A percentile compares a stretch with the other conserved stretches of the same genome.
These are phyloP conservation scores for Sphecodes monilicornis DNA, from an alignment of 2,888 invertebrate genomes.

Conservation along the genomic window DNA sequence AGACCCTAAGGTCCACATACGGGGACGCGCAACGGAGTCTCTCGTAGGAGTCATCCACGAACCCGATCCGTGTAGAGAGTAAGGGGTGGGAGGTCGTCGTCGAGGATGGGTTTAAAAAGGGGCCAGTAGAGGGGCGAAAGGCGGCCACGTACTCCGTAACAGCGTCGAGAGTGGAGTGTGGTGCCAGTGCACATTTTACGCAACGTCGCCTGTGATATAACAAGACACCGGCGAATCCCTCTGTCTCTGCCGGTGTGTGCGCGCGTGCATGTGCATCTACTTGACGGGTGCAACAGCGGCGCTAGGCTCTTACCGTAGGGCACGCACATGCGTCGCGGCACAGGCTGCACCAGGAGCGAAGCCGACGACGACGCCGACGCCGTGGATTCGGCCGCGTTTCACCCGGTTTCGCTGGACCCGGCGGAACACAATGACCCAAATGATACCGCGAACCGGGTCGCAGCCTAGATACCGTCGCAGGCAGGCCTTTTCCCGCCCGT, in stretches of 20 bases:
- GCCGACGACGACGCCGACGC: not conserved
- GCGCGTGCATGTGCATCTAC: not conserved
- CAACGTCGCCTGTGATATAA: conserved; percentile 77
- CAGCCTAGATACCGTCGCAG: conserved; percentile 76
- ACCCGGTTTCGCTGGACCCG: conserved; percentile 72
- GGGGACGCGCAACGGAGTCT: not conserved
- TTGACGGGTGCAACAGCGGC: not conserved
- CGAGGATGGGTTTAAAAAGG: conserved; percentile 60
- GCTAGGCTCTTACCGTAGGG: conserved; percentile 19
- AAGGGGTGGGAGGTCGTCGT: no score
- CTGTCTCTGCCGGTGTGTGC: not conserved
- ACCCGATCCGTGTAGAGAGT: conserved; percentile 34
- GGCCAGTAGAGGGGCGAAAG: conserved; percentile 72
- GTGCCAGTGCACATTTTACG: conserved; percentile 72
- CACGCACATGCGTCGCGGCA: conserved; percentile 53
- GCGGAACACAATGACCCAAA: conserved; percentile 78
- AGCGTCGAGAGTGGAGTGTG: conserved; percentile 55
- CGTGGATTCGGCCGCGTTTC: conserved; percentile 29
- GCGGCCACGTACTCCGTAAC: conserved; percentile 72
- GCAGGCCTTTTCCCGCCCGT: conserved; percentile 67
- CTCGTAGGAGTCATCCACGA: conserved; percentile 28
- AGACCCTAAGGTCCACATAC: not conserved
- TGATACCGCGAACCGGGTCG: conserved; percentile 78
- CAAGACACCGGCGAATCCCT: conserved; percentile 33
- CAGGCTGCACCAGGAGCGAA: conserved; percentile 18